A percentile compares a stretch with the other conserved stretches of the same genome.
phyloP scores from a whole-genome alignment of 2,888 invertebrate species.

The Zaprionus lineosus region DNA sequence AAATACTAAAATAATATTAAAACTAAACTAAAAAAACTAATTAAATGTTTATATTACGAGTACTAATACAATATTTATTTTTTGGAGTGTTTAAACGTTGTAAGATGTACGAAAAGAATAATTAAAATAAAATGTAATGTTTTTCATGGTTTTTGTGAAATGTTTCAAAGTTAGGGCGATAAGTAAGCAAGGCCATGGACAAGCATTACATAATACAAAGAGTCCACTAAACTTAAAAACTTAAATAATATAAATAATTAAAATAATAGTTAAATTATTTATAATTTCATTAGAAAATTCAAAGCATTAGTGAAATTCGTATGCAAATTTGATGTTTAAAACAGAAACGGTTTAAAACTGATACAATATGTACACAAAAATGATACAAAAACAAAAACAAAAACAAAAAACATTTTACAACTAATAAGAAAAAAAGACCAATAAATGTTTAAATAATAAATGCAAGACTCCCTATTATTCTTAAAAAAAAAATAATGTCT shows the following conservation, averaged over 20 bases:
- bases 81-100: conserved; percentile 80
- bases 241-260: conserved; percentile 5
- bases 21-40: conserved; percentile 42
- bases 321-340: conserved; percentile 55
- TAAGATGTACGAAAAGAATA: conserved; percentile 57
- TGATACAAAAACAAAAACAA: conserved; percentile 22
- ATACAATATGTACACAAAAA: conserved; percentile 44
- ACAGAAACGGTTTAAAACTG: conserved; percentile 61
- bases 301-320: conserved; percentile 40
- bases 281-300: conserved; percentile 39
- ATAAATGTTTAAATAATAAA: conserved; percentile 65
- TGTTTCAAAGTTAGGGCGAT: conserved; percentile 4
- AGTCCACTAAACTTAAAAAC: conserved; percentile 53
- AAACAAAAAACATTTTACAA: conserved; percentile 41
- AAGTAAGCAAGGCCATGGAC: conserved; percentile 30
- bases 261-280: conserved; percentile 15
- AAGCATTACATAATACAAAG: conserved; percentile 39
- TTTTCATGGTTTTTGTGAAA: conserved; percentile 30
- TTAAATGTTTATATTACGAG: conserved; percentile 53
- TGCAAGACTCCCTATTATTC: conserved; percentile 23
- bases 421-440: conserved; percentile 66
- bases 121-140: conserved; percentile 25
- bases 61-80: conserved; percentile 75
- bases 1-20: conserved; percentile 67
- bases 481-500: conserved; percentile 14